Percentiles rank a stretch among this genome's conserved stretches.
These are phyloP conservation scores for Pterostichus niger DNA, from an alignment of 2,888 invertebrate genomes.

Conservation along the genomic window DNA sequence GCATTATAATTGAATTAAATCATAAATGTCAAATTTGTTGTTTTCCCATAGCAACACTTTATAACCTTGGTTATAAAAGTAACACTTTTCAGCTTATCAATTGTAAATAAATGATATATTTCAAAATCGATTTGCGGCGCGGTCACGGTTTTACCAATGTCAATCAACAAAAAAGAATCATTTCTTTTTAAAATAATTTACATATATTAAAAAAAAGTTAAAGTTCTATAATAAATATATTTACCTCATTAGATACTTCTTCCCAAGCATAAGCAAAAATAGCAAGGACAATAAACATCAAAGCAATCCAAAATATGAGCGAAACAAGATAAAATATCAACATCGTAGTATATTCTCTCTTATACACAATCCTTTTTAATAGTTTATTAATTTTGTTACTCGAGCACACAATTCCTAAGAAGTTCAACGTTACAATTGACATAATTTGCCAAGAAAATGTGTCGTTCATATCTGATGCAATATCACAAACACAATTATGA, in stretches of 20 bases:
- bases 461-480: constrained; percentile 6
- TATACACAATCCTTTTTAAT: neutral
- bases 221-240: neutral
- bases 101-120: too few relatives aligned
- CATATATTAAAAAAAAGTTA: too few relatives aligned
- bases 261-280: constrained; percentile 30
- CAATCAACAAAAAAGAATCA: too few relatives aligned
- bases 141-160: too few relatives aligned
- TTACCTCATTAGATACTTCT: constrained; percentile 9
- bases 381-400: constrained; percentile 21
- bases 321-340: constrained; percentile 16
- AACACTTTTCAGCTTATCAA: too few relatives aligned
- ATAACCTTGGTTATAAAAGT: too few relatives aligned
- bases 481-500: constrained; percentile 18
- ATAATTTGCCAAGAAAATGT: constrained; percentile 10
- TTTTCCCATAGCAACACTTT: too few relatives aligned
- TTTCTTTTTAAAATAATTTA: too few relatives aligned
- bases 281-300: constrained; percentile 1
- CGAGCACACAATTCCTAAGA: constrained; percentile 20
- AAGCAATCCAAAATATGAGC: constrained; percentile 1
- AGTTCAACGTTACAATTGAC: constrained; percentile 29
- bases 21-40: too few relatives aligned
- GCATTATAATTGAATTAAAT: too few relatives aligned
- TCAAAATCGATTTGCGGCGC: too few relatives aligned
- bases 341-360: neutral